phyloP scores from a whole-genome alignment of 2,888 invertebrate species.

The Plagodis dolabraria region DNA sequence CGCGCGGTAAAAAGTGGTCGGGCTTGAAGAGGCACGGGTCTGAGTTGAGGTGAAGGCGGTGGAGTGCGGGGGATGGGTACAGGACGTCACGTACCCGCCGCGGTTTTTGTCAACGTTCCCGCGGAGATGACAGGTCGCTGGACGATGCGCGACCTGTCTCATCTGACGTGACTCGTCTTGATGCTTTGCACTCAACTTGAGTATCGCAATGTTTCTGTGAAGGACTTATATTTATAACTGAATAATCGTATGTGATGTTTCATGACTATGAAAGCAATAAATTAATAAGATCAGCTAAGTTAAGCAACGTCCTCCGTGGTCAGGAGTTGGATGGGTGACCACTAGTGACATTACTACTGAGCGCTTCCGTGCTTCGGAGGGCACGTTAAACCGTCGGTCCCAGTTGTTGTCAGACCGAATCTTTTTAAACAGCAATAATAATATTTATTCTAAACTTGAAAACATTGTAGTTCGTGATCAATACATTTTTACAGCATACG shows the following conservation, averaged over 20 bases:
- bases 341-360: too few species aligned
- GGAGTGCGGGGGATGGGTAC: slow-evolving; percentile 47
- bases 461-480: too few species aligned
- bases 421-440: too few species aligned
- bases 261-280: too few species aligned
- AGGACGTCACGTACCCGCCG: slow-evolving; percentile 84
- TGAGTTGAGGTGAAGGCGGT: slow-evolving; percentile 34
- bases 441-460: too few species aligned
- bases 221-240: slow-evolving; percentile 13
- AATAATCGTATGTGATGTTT: too few species aligned
- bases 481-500: neutral
- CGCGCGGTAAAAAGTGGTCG: slow-evolving; percentile 84
- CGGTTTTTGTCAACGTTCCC: slow-evolving; percentile 85
- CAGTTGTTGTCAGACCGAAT: too few species aligned
- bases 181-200: slow-evolving; percentile 62
- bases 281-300: too few species aligned
- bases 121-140: slow-evolving; percentile 84
- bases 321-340: too few species aligned
- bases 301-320: too few species aligned
- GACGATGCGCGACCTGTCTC: slow-evolving; percentile 74
- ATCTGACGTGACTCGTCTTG: slow-evolving; percentile 62
- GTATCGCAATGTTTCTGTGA: slow-evolving; percentile 28
- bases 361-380: too few species aligned
- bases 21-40: slow-evolving; percentile 46
- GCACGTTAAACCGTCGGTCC: too few species aligned